phyloP scores from a whole-genome alignment of 2,888 invertebrate genomes.

The Folsomia manolachei region DNA sequence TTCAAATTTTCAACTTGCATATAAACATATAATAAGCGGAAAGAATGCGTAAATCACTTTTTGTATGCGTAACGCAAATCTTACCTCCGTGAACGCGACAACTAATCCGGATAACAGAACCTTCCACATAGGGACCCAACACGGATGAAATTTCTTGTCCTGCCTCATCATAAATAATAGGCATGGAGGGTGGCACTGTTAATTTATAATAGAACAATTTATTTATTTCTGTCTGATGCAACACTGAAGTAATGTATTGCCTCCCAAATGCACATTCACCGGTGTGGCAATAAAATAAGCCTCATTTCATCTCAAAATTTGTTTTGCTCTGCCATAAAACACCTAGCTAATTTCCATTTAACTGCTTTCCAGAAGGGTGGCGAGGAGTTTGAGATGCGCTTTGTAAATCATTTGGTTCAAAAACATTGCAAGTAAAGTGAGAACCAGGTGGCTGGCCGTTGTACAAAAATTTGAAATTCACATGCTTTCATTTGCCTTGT shows the following conservation, averaged over 20 bases:
- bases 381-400: no score
- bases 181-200: slow-evolving; percentile 66
- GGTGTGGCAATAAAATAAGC: background rate
- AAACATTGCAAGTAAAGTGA: no score
- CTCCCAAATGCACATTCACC: background rate
- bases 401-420: no score
- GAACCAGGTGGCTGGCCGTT: no score
- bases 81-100: slow-evolving; percentile 85
- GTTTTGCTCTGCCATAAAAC: background rate
- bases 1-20: no score
- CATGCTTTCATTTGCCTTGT: no score
- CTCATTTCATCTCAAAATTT: background rate
- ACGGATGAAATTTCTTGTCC: slow-evolving; percentile 73
- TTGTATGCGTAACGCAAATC: no score
- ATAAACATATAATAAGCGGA: no score
- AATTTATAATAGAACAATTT: slow-evolving; percentile 12
- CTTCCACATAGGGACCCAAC: slow-evolving; percentile 83
- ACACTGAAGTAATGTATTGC: no score
- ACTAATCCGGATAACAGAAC: slow-evolving; percentile 75
- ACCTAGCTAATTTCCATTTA: background rate
- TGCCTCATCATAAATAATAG: slow-evolving; percentile 77
- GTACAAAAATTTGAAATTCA: no score
- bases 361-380: background rate
- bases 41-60: no score
- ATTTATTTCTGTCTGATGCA: background rate